phyloP scores from a whole-genome alignment of 2,797 vertebrate genomes.

The Kryptolebias ocellatus region DNA sequence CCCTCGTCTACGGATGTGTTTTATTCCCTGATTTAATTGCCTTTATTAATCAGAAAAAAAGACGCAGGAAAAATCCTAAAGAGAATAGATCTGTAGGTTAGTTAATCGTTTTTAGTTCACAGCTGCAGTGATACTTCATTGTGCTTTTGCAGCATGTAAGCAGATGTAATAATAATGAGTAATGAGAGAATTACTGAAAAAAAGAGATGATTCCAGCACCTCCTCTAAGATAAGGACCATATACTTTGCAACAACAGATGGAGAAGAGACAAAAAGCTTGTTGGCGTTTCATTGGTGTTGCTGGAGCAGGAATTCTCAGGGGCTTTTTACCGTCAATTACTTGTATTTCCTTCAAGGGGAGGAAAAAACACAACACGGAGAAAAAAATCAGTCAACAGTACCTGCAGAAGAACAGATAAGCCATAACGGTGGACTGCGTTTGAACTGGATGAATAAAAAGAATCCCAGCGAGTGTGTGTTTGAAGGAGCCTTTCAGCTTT shows the following conservation, averaged over 20 bases:
- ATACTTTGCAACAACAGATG: slow-evolving; percentile 56
- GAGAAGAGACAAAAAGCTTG: slow-evolving; percentile 32
- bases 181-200: slow-evolving; percentile 70
- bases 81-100: slow-evolving; percentile 37
- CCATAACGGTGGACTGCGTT: slow-evolving; percentile 31
- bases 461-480: slow-evolving; percentile 33
- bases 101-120: slow-evolving; percentile 72
- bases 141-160: slow-evolving; percentile 57
- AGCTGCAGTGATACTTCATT: slow-evolving; percentile 56
- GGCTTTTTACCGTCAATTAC: slow-evolving; percentile 68
- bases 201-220: slow-evolving; percentile 52
- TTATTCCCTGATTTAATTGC: slow-evolving; percentile 81
- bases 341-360: slow-evolving; percentile 63
- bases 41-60: slow-evolving; percentile 78
- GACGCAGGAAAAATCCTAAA: slow-evolving; percentile 15
- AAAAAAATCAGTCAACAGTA: slow-evolving; percentile 61
- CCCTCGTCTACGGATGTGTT: slow-evolving; percentile 67
- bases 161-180: slow-evolving; percentile 74
- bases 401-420: slow-evolving; percentile 71
- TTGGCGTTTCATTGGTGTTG: slow-evolving; percentile 14
- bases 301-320: slow-evolving; percentile 22
- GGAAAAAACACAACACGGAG: slow-evolving; percentile 40
- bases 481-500: slow-evolving; percentile 41
- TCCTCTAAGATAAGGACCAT: slow-evolving; percentile 55
- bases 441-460: slow-evolving; percentile 47